Percentiles rank a stretch among this genome's conserved stretches.
phyloP scores from a whole-genome alignment of 64 coral and sea anemone genomes.

The Stichodactyla helianthus region DNA sequence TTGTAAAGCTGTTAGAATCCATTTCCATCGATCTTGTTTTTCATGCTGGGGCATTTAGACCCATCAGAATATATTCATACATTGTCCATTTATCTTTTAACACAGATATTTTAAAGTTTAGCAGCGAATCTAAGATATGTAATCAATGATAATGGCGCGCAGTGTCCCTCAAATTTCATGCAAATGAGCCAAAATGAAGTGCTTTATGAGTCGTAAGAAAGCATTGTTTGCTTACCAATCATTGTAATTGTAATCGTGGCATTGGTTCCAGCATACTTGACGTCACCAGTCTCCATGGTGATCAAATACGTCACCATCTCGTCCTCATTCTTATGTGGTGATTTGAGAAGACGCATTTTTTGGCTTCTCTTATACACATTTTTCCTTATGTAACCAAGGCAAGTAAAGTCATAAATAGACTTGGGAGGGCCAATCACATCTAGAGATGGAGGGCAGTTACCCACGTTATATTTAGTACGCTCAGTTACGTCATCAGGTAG shows the following conservation, averaged over 20 bases:
- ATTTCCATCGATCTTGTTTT: too few relatives aligned
- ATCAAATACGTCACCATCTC: constrained; percentile 34
- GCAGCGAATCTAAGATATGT: too few relatives aligned
- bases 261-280: constrained; percentile 51
- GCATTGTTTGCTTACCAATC: constrained; percentile 30
- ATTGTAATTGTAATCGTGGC: constrained; percentile 49
- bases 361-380: constrained; percentile 32
- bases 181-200: too few relatives aligned
- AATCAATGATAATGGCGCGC: too few relatives aligned
- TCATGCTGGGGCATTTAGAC: too few relatives aligned
- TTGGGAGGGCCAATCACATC: constrained; percentile 18
- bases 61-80: too few relatives aligned
- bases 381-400: constrained; percentile 29
- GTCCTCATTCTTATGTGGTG: background rate
- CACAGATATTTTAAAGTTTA: too few relatives aligned
- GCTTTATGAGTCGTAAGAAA: too few relatives aligned
- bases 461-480: constrained; percentile 10
- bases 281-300: constrained; percentile 40
- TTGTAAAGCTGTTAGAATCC: too few relatives aligned
- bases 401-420: constrained; percentile 47
- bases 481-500: constrained; percentile 32
- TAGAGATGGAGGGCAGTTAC: constrained; percentile 5
- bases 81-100: too few relatives aligned
- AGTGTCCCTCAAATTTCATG: too few relatives aligned
- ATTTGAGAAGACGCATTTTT: background rate